A percentile compares a stretch with the other conserved stretches of the same genome.
These are phyloP conservation scores for Dynastes tityus DNA, from an alignment of 2,888 invertebrate genomes.

Conservation along the genomic window DNA sequence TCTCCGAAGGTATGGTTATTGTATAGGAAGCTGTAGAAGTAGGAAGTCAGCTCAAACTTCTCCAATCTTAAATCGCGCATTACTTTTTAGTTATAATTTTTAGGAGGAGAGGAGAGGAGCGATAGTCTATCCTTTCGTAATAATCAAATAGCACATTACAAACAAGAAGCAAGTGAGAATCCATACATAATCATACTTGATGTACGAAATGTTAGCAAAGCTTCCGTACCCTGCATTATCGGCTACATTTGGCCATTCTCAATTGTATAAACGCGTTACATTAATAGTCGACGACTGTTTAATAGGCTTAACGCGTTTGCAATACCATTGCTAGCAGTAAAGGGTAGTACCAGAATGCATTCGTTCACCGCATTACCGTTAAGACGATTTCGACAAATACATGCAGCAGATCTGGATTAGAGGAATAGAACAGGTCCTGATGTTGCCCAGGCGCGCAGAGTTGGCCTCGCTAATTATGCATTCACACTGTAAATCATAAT, in stretches of 20 bases:
- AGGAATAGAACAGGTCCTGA: constrained; percentile 17
- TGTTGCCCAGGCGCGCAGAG: neutral
- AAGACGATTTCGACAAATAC: constrained; percentile 41
- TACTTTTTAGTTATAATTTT: too few species aligned
- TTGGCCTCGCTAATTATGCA: constrained; percentile 21
- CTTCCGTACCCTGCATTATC: too few species aligned
- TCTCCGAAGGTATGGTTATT: constrained; percentile 16
- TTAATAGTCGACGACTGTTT: constrained; percentile 36
- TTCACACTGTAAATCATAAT: constrained; percentile 27
- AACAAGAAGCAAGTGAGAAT: too few species aligned
- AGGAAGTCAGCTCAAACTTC: too few species aligned
- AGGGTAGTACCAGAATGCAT: constrained; percentile 32
- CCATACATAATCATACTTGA: too few species aligned
- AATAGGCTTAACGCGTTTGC: constrained; percentile 43
- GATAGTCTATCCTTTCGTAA: too few species aligned
- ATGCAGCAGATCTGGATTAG: constrained; percentile 28
- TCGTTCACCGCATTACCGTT: constrained; percentile 35
- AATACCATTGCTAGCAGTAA: neutral
- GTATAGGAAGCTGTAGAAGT: neutral
- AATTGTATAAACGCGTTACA: constrained; percentile 37
- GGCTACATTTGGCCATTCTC: constrained; percentile 21
- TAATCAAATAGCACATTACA: too few species aligned
- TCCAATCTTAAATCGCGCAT: too few species aligned
- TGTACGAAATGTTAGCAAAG: too few species aligned
- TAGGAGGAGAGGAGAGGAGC: too few species aligned